phyloP scores from a whole-genome alignment of 2,797 vertebrate genomes.

The Sphaeramia orbicularis region DNA sequence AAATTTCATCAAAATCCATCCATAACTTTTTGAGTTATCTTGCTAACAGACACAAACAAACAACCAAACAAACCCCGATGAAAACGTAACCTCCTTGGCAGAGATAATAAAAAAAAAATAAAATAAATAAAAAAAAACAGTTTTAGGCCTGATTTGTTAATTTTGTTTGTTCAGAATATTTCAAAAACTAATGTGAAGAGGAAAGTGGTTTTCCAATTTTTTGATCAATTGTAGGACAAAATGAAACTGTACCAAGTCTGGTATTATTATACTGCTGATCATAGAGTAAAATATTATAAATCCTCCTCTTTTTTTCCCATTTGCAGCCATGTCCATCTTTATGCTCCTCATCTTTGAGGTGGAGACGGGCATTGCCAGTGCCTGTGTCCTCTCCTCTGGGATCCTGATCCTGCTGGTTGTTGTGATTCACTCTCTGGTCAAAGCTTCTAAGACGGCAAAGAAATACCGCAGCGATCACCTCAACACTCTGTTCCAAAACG shows the following conservation, averaged over 20 bases:
- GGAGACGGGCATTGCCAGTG: slow-evolving; percentile 87
- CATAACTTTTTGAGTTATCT: no score
- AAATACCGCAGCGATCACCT: slow-evolving; percentile 61
- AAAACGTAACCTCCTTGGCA: no score
- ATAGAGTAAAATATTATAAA: neutral
- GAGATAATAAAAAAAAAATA: no score
- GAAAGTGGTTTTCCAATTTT: no score
- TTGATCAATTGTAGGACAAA: no score
- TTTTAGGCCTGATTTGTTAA: no score
- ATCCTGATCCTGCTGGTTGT: slow-evolving; percentile 85
- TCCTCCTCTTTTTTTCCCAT: neutral
- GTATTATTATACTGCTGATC: neutral
- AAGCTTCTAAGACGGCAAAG: slow-evolving; percentile 68
- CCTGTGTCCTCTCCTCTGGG: slow-evolving; percentile 89
- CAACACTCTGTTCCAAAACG: slow-evolving; percentile 84
- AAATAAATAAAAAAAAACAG: no score
- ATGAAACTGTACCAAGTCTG: neutral
- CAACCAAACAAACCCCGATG: no score
- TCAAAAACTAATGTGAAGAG: no score
- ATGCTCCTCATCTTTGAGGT: slow-evolving; percentile 90
- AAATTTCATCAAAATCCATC: no score
- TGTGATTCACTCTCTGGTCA: slow-evolving; percentile 85
- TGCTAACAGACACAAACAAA: no score
- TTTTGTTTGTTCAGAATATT: no score
- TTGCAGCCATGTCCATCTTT: slow-evolving; percentile 91